Evolutionary conservation across 2,888 invertebrate species (phyloP), one percentile per base, ranked within the genome.

Genomic region (Nemotelus nigrinus): DNA sequence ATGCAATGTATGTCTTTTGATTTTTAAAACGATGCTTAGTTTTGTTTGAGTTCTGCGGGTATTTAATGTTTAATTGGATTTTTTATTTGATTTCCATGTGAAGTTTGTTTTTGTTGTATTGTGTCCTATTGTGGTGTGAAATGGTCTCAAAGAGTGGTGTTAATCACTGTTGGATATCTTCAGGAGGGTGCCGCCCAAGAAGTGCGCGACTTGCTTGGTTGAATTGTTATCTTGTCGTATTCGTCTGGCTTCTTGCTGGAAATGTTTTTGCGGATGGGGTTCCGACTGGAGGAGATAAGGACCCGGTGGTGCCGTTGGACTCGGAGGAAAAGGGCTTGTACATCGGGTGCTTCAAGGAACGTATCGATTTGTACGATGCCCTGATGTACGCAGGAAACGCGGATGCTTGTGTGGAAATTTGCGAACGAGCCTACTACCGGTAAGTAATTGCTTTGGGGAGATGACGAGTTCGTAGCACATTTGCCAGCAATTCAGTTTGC

Each of bases 341-440:
- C 57, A 82, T 87, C 2, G 87, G 87, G 47, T 87, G 87, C 77
- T 87, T 83, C 78, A 82, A 83, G 45, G 84, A 83, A 1, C 83
- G 86, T 5, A 82, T 84, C 10, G 85, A 87, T 78, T 77, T 86
- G 39, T 81, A 84, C 1, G 82, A 83, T 77, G 84, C 85, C 76
- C 82, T 84, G 0, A 82, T 86, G 1, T 85, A 83, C 78, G 82
- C 85, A 39, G 85, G 85, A 78, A 84, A 81, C 47, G 86, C 85
- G 0, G 84, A 84, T 79, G 83, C 83, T 2, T 87, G 87, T 80
- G 84, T 86, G 10, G 85, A 85, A 50, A 84, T 85, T 6, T 87
- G 87, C 79, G 85, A 86, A 79, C 82, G 82, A 60, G 82, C 83
- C 78, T 83, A 81, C n/a, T 82, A 82, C 81, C 81, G 82, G 82